These are phyloP conservation scores for Xiphophorus couchianus DNA, from an alignment of 2,113 vertebrate species.

Conservation along the genomic window DNA sequence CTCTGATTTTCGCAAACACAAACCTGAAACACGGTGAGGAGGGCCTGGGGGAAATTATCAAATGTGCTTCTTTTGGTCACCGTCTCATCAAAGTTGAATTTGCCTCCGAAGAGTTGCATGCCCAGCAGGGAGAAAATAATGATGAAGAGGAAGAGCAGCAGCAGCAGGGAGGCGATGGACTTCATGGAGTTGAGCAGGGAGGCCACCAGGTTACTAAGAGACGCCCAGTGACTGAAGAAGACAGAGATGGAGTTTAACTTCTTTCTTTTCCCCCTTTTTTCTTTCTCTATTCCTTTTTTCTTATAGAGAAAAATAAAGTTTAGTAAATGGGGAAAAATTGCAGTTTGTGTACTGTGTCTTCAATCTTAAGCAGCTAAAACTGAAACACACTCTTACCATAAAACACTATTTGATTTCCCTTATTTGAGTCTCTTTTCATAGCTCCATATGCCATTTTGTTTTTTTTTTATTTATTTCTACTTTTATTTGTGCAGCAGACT, in stretches of 20 bases:
- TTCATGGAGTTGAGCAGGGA: conserved; percentile 99
- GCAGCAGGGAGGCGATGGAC: conserved; percentile 96
- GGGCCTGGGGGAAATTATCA: conserved; percentile 97
- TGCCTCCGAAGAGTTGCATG: conserved; percentile 99
- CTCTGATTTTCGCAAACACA: conserved; percentile 1
- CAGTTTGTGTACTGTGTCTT: background rate
- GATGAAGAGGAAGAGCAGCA: conserved; percentile 99
- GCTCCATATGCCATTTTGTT: background rate
- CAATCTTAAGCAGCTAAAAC: background rate
- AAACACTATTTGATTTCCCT: too few species aligned
- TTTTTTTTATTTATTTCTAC: background rate
- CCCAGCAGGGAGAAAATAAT: conserved; percentile 99
- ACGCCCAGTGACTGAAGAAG: conserved; percentile 90
- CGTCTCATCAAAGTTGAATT: conserved; percentile 99
- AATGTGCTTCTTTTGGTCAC: conserved; percentile 98
- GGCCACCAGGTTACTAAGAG: conserved; percentile 97
- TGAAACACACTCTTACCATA: too few species aligned
- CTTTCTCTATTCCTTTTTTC: background rate
- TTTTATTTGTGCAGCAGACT: background rate
- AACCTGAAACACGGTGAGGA: conserved; percentile 99
- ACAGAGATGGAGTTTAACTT: background rate
- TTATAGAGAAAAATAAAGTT: too few species aligned
- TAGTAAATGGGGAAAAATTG: background rate
- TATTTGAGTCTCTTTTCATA: background rate
- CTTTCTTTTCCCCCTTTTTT: too few species aligned